phyloP scores from a whole-genome alignment of 2,113 vertebrate species.

The Leiothrix lutea region DNA sequence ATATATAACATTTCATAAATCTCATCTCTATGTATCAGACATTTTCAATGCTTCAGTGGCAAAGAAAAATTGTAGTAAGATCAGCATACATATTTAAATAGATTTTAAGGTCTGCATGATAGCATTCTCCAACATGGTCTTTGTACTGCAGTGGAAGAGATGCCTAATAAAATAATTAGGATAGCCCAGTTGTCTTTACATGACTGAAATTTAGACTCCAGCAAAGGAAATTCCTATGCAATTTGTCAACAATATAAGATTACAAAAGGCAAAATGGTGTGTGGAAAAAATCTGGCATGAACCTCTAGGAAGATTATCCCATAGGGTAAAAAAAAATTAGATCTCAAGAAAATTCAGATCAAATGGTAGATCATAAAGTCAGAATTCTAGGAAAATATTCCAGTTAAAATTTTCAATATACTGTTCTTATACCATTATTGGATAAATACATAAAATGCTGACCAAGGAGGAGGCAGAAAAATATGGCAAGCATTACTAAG shows the following conservation, averaged over 20 bases:
- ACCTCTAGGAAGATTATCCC: neutral
- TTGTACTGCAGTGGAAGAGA: neutral
- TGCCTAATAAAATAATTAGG: neutral
- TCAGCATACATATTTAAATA: neutral
- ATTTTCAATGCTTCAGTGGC: conserved; percentile 16
- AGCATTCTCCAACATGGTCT: neutral
- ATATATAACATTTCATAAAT: neutral
- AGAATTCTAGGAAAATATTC: neutral
- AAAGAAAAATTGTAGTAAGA: neutral
- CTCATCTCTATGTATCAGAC: neutral
- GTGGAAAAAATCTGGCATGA: neutral
- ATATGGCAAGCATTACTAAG: neutral
- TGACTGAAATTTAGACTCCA: neutral
- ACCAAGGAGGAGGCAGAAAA: neutral
- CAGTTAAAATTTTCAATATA: neutral
- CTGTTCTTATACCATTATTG: neutral
- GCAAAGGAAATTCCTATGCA: neutral
- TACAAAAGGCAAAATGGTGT: neutral
- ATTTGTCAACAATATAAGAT: neutral
- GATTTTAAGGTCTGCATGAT: neutral
- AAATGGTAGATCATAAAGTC: neutral
- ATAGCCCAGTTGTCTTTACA: neutral
- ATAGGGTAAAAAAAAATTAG: fast-evolving
- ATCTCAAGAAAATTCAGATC: neutral
- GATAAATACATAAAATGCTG: neutral